A percentile compares a stretch with the other conserved stretches of the same genome.
phyloP scores from a whole-genome alignment of 2,888 invertebrate species.

The Dicyrtoma fusca region DNA sequence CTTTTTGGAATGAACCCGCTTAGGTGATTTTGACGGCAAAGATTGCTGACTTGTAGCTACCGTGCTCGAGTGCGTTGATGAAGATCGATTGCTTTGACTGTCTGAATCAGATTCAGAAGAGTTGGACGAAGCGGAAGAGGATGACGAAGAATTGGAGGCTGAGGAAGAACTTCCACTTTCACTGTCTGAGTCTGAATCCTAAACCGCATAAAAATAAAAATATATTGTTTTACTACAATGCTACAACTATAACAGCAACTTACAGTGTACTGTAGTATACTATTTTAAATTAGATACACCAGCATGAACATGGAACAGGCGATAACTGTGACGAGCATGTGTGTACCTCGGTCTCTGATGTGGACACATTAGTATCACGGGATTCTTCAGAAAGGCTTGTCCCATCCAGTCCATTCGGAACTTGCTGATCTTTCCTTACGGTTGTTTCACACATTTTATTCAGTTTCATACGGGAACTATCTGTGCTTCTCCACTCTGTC shows the following conservation, averaged over 20 bases:
- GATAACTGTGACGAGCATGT: too few relatives aligned
- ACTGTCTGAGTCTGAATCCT: slow-evolving; percentile 61
- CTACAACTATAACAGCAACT: background rate
- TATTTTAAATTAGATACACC: too few relatives aligned
- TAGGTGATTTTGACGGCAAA: background rate
- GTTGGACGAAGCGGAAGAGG: slow-evolving; percentile 43
- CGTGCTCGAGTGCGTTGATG: slow-evolving; percentile 43
- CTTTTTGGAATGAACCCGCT: slow-evolving; percentile 7
- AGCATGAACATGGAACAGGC: too few relatives aligned
- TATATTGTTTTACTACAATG: background rate
- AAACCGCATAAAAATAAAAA: slow-evolving; percentile 42
- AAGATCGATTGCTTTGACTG: slow-evolving; percentile 45
- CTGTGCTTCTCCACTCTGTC: slow-evolving; percentile 51
- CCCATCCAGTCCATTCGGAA: slow-evolving; percentile 48
- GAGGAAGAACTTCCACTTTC: slow-evolving; percentile 44
- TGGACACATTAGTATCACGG: slow-evolving; percentile 44
- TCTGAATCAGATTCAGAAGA: slow-evolving; percentile 53
- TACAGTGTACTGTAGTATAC: background rate
- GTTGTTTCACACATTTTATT: slow-evolving; percentile 27
- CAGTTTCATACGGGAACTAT: slow-evolving; percentile 38
- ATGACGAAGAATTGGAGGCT: slow-evolving; percentile 39
- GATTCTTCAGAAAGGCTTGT: slow-evolving; percentile 51
- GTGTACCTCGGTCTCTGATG: slow-evolving; percentile 42
- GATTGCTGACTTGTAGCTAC: slow-evolving; percentile 16
- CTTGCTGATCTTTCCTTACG: slow-evolving; percentile 45